Base-by-base conservation (phyloP, 2,797 vertebrate genomes). In the Pagetopsis macropterus region DNA sequence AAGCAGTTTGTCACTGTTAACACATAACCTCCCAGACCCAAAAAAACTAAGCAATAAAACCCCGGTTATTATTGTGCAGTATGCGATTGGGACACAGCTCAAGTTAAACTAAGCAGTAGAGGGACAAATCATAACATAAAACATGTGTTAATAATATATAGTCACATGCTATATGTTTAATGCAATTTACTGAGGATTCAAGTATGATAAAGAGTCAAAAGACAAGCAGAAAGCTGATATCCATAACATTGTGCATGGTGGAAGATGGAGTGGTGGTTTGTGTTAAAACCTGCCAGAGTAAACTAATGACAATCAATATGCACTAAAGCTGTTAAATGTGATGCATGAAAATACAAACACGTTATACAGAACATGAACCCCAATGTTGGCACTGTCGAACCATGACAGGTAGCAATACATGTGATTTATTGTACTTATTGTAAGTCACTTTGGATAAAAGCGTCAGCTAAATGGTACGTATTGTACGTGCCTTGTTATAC, bases 101-200 rank as follows among this genome's bases (percentile, higher is more conserved):
- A 71, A 68, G 59, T 88, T 91, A 75, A 93, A 94, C 88, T 91
- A 91, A 94, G 92, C 92, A 89, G 88, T 76, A 83, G 56, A 64
- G 21, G 89, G 33, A 80, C 45, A 49, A 79, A 80, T 33, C 60
- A 79, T 82, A 75, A 84, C 19, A 75, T 41, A 76, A 62, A 80
- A 84, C 59, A 77, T 23, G 71, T 50, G 51, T 64, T 69, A 44
- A 59, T 60, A 67, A 58, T 63, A 75, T 37, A 73, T 73, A 60
- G 19, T 62, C 40, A 58, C 69, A 49, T 70, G 37, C 48, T 55
- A 23, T 50, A 69, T 50, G 40, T 83, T 66, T 56, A 72, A 83
- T 81, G 71, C 6, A 19, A 9, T 67, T 73, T 68, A 40, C 48
- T 62, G 8, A 5, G n/a, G 27, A 48, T 65, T 69, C 4, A 74